A percentile compares a stretch with the other conserved stretches of the same genome.
These are phyloP conservation scores for Microctenopoma steveboyesi DNA, from an alignment of 2,797 vertebrate genomes.

Conservation along the genomic window DNA sequence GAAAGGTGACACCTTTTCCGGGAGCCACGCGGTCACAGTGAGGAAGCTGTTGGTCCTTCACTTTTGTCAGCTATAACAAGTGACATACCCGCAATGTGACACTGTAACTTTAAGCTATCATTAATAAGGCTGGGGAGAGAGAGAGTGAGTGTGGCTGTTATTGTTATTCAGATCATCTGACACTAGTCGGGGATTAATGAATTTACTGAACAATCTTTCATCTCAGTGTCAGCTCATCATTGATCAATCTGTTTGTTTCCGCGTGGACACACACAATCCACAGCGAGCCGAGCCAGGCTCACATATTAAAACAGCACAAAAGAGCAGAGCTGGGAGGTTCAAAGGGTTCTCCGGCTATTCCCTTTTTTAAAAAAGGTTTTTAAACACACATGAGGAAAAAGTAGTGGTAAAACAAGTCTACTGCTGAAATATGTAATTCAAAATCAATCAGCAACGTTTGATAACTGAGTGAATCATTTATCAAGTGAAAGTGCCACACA, in stretches of 20 bases:
- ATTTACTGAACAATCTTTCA: constrained; percentile 23
- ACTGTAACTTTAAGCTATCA: constrained; percentile 8
- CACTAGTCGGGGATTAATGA: constrained; percentile 24
- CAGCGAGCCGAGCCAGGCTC: background rate
- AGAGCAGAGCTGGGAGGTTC: background rate
- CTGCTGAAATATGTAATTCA: background rate
- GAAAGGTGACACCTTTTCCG: constrained; percentile 51
- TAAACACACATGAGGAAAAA: background rate
- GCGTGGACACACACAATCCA: constrained; percentile 1
- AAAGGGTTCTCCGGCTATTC: background rate
- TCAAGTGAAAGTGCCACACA: background rate
- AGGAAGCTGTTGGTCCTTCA: constrained; percentile 11
- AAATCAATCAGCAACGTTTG: background rate
- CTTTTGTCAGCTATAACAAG: constrained; percentile 21
- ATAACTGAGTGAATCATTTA: constrained; percentile 2
- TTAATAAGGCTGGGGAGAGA: constrained; percentile 9
- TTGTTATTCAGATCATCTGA: constrained; percentile 45
- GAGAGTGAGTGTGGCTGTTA: constrained; percentile 13
- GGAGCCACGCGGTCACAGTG: constrained; percentile 34
- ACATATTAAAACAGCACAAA: constrained; percentile 1
- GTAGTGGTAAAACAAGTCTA: background rate
- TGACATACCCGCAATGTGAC: constrained; percentile 5
- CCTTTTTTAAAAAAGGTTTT: background rate
- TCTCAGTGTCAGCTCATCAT: constrained; percentile 16
- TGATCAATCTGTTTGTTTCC: constrained; percentile 27